Conservation (phyloP, 2,888 invertebrate species). For the Himalopsyche anomala region DNA sequence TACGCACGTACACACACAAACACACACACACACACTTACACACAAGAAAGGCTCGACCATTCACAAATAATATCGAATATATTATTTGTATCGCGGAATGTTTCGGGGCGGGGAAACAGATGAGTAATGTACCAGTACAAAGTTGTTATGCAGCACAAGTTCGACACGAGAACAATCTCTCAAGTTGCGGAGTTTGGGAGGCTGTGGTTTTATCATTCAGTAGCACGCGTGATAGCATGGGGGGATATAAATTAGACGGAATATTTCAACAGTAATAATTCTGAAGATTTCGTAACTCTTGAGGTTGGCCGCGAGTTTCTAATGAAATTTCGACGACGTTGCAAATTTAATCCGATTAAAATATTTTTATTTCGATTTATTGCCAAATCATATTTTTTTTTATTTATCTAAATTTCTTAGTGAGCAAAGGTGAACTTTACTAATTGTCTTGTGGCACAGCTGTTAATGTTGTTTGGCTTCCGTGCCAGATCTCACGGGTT, state of each 20-base stretch:
- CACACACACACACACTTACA: neutral
- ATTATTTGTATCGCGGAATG: conserved; percentile 25
- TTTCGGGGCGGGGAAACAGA: neutral
- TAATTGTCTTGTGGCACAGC: no score
- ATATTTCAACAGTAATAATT: conserved; percentile 9
- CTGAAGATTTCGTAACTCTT: neutral
- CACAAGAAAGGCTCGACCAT: neutral
- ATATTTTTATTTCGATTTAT: no score
- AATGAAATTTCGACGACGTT: no score
- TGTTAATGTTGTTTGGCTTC: no score
- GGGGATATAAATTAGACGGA: conserved; percentile 26
- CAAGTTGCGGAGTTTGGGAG: conserved; percentile 4
- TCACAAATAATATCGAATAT: conserved; percentile 3
- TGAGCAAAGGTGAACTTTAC: no score
- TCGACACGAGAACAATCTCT: neutral
- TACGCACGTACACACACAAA: neutral
- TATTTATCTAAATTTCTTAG: no score
- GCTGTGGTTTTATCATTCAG: conserved; percentile 25
- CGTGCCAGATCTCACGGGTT: no score
- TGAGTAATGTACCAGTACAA: conserved; percentile 2
- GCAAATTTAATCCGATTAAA: no score
- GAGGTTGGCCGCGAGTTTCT: neutral
- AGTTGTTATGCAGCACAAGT: neutral
- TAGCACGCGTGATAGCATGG: neutral
- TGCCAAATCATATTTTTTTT: no score